Percentiles rank a stretch among this genome's conserved stretches.
phyloP scores from a whole-genome alignment of 2,888 invertebrate species.

The Ptychoptera contaminata region DNA sequence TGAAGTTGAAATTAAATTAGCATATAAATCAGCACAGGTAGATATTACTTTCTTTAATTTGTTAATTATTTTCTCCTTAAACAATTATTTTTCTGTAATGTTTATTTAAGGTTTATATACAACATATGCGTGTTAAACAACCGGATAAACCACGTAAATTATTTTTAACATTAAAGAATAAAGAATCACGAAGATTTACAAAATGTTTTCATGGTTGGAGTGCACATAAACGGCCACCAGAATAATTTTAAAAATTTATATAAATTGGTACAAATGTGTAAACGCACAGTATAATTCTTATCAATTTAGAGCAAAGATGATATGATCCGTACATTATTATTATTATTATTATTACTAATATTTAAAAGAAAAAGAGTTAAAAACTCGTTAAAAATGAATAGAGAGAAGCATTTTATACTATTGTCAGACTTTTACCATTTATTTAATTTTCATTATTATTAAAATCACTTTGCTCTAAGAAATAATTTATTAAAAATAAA shows the following conservation, averaged over 20 bases:
- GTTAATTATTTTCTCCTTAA: not conserved
- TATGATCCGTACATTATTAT: too few species aligned
- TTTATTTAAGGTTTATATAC: constrained; percentile 92
- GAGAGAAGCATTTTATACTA: too few species aligned
- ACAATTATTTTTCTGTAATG: constrained; percentile 9
- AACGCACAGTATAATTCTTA: too few species aligned
- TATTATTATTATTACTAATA: too few species aligned
- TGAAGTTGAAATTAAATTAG: constrained; percentile 97
- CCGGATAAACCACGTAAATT: constrained; percentile 81
- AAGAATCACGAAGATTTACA: constrained; percentile 86
- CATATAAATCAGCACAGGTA: constrained; percentile 96
- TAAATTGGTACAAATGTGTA: too few species aligned
- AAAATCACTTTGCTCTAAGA: too few species aligned
- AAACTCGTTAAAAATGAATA: too few species aligned
- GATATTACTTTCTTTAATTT: not conserved
- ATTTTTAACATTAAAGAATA: constrained; percentile 87
- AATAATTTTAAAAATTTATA: constrained; percentile 11
- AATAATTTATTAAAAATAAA: too few species aligned
- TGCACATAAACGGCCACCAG: constrained; percentile 46
- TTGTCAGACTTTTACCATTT: too few species aligned
- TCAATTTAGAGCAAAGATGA: too few species aligned
- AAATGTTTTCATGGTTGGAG: constrained; percentile 99
- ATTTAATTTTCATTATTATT: too few species aligned
- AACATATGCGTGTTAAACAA: constrained; percentile 91
- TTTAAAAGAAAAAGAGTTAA: too few species aligned